Evolutionary conservation across 2,888 invertebrate species (phyloP), one percentile per base, ranked within the genome.

Genomic region (Hedychridium roseum): DNA sequence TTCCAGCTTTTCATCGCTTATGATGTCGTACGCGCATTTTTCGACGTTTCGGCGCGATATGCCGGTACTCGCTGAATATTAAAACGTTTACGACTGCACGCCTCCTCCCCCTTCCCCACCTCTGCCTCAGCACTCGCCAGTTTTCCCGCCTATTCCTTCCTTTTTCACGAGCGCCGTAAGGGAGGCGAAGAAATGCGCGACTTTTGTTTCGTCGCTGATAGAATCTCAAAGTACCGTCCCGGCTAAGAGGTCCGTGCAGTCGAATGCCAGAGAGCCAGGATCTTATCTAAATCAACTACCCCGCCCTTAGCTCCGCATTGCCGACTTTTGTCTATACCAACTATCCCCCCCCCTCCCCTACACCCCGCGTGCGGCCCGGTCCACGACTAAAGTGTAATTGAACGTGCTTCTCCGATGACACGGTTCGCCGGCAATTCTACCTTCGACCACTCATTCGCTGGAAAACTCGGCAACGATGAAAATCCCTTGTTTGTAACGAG

Each of bases 241-340:
- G 28, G 30, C 32, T 38, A 45, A 45, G 35, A 49, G 47, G 43
- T 52, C 43, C 47, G 50, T n/a, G 40, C 54, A 50, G 46, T 46
- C 53, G 54, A 60, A 59, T 50, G 38, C 41, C 16, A 40, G 47
- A 47, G 47, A 42, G 50, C 44, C 41, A 48, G 48, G 55, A 67
- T 64, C 63, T 71, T 71, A 71, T 71, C 71, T 71, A 70, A 71
- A 71, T 71, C 64, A 67, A 71, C 71, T 68, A 54, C 56, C 56
- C 54, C 37, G 46, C 52, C 46, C 50, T 51, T 36, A 58, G 42
- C 23, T 56, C 51, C 31, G 46, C 50, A 52, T n/a, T 6, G 23
- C 14, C 16, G 9, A 9, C 7, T 3, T 5, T 11, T 5, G 30
- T 9, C 30, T 9, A 23, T 23, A 23, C 23, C 23, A 5, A 5